Base-by-base conservation (phyloP, 2,113 vertebrate genomes). In the Edolisoma coerulescens region DNA sequence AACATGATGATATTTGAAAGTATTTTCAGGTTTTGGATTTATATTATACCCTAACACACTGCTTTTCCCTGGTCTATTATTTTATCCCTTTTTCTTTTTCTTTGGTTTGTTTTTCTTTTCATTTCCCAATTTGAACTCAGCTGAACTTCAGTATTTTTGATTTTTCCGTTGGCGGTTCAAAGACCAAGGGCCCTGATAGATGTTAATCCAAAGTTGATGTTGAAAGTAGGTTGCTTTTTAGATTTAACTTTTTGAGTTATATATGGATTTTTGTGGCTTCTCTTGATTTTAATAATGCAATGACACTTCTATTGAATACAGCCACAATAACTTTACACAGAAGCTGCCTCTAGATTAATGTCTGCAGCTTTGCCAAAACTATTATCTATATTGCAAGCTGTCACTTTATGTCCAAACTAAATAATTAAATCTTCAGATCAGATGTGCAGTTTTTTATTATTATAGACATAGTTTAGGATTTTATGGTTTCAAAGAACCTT, bases 381-480 rank as follows among this genome's bases (percentile, higher is more conserved):
- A 44, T 91, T 76, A 82, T 64, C 75, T 87, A 9, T 64, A 74
- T 77, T 96, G 81, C 87, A 91, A 96, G 74, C 74, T 96, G 70
- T 89, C 78, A 67, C 54, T 85, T 88, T 30, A 32, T 74, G 82
- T 85, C 67, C 63, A 76, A 94, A 91, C 41, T 2, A 9, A 71
- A 70, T 84, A 93, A 93, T 93, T 94, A 86, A 85, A 76, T 88
- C 75, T 93, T 86, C 59, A 85, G 83, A 83, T 93, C 73, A 74
- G 65, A 84, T 82, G 21, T 91, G 44, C 4, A 12, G 2, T 14
- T 79, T 91, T 87, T 91, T 85, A 68, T 68, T 84, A 65, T 81
- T 84, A 21, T 53, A 82, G 83, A 78, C 22, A 87, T 65, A 82
- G n/a, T 53, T 92, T 35, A 69, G 18, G 22, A n/a, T 87, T 93